Evolutionary conservation across 2,797 vertebrate species (phyloP).

Genomic region (Telmatherina bonti): DNA sequence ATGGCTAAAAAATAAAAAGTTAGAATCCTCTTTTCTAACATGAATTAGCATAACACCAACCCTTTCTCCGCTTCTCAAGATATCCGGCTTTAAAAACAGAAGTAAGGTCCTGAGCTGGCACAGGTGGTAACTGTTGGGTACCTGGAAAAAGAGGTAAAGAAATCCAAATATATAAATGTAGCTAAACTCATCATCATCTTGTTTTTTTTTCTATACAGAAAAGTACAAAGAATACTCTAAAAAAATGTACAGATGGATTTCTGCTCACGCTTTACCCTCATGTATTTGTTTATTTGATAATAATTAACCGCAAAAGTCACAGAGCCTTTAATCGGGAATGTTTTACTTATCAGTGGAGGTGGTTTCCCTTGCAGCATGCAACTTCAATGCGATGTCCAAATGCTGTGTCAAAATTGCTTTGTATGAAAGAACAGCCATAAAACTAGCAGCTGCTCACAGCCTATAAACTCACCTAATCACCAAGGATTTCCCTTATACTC

Average conservation of each 20-base stretch:
- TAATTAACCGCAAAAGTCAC: constrained; percentile 25
- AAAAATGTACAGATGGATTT: constrained; percentile 11
- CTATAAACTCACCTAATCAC: constrained; percentile 84
- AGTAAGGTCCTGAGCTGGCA: constrained; percentile 92
- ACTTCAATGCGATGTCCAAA: constrained; percentile 78
- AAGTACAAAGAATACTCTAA: not conserved
- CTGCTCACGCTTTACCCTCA: not conserved
- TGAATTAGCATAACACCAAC: constrained; percentile 70
- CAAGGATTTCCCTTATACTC: constrained; percentile 56
- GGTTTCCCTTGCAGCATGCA: constrained; percentile 46
- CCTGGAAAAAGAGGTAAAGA: constrained; percentile 63
- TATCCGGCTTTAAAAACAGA: constrained; percentile 92
- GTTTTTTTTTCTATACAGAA: not conserved
- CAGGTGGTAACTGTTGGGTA: constrained; percentile 86
- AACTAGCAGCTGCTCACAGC: constrained; percentile 81
- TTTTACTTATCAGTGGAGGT: constrained; percentile 29
- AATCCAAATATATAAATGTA: not conserved
- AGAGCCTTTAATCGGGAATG: constrained; percentile 6
- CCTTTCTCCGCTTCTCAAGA: constrained; percentile 97
- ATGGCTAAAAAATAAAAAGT: not conserved
- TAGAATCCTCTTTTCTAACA: too few species aligned
- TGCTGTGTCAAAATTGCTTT: constrained; percentile 79
- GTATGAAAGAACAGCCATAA: constrained; percentile 85
- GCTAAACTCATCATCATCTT: not conserved
- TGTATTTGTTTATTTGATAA: constrained; percentile 4